Evolutionary conservation across 2,113 vertebrate species (phyloP).

Genomic region (Perognathus longimembris): DNA sequence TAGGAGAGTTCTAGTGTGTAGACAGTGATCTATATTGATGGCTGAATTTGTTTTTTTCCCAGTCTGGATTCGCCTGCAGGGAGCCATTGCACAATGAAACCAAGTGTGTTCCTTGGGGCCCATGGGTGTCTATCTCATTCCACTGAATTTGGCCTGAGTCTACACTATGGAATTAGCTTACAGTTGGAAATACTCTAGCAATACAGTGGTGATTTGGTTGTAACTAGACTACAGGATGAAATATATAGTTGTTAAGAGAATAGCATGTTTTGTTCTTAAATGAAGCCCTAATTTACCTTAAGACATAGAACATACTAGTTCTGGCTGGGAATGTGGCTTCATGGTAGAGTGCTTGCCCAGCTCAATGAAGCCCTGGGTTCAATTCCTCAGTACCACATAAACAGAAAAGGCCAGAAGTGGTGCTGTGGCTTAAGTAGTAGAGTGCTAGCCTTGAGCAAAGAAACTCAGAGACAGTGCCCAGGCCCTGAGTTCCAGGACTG

Average conservation of each 20-base stretch:
- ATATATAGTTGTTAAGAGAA: not conserved
- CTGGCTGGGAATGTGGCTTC: too few species aligned
- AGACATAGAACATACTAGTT: not conserved
- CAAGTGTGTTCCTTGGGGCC: not conserved
- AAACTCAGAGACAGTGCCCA: too few species aligned
- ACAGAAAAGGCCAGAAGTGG: too few species aligned
- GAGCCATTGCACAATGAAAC: not conserved
- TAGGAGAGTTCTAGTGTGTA: not conserved
- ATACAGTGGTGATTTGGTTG: not conserved
- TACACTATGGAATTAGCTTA: not conserved
- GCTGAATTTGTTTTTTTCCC: not conserved
- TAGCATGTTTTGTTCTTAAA: not conserved
- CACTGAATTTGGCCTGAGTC: not conserved
- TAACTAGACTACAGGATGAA: slow-evolving; percentile 13
- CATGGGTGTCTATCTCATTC: not conserved
- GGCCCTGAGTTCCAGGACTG: too few species aligned
- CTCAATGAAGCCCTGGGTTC: too few species aligned
- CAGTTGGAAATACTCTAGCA: not conserved
- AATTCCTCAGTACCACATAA: too few species aligned
- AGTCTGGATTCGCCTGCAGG: not conserved
- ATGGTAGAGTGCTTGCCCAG: too few species aligned
- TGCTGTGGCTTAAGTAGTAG: too few species aligned
- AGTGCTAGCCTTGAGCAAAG: too few species aligned
- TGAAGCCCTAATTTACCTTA: slow-evolving; percentile 24
- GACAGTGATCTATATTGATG: not conserved